Evolutionary conservation across 2,113 vertebrate species (phyloP).

Genomic region (Dromiciops gliroides): DNA sequence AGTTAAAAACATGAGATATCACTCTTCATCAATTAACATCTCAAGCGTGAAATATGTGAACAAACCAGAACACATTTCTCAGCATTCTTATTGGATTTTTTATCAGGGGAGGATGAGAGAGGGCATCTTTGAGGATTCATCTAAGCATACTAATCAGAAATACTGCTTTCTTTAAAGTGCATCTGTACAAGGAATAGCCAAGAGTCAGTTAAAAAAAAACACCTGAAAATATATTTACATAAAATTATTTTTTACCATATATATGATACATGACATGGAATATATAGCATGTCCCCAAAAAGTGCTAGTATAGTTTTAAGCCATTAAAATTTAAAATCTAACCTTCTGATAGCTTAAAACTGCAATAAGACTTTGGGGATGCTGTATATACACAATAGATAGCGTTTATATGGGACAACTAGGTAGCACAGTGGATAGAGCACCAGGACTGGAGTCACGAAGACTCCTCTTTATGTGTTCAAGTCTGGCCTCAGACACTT

Average conservation of each 20-base stretch:
- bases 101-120: neutral
- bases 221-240: neutral
- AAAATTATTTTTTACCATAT: neutral
- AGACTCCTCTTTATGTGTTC: neutral
- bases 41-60: neutral
- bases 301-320: neutral
- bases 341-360: neutral
- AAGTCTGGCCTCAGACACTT: neutral
- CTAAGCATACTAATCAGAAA: neutral
- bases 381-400: neutral
- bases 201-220: neutral
- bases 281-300: neutral
- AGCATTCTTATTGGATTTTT: slow-evolving; percentile 1
- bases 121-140: neutral
- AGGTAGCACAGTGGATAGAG: neutral
- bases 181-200: neutral
- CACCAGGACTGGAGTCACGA: neutral
- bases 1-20: neutral
- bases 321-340: neutral
- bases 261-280: neutral
- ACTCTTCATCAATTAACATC: neutral
- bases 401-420: neutral
- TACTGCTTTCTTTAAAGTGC: neutral
- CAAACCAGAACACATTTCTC: neutral
- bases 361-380: neutral